Base-by-base conservation (phyloP, 2,888 invertebrate genomes). In the Chirona hameri region DNA sequence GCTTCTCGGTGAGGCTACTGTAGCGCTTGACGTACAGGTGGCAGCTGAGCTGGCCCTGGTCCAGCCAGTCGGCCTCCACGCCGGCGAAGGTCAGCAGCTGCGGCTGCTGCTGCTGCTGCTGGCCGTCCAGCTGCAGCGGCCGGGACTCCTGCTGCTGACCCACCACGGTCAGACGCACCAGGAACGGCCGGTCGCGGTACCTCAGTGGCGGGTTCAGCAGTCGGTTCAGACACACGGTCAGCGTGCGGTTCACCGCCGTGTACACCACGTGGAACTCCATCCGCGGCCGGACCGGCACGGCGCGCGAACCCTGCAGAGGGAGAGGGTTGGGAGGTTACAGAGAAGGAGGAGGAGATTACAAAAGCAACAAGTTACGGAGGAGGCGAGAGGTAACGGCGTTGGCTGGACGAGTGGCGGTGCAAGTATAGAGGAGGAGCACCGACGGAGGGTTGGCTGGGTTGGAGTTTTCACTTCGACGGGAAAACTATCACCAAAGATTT, bases 11-110 rank as follows among this genome's bases (percentile, higher is more conserved):
- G 52, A 55, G 80, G 27, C 52, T 52, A 52, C 80, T 80, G 52
- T 29, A 48, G 29, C 52, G 52, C 29, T 80, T 80, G 15, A 80
- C 80, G 52, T 52, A 55, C 52, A 80, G 80, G 52, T 55, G 80
- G 29, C 80, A 80, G 52, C 52, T 80, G 80, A 80, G 80, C 80
- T 80, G 80, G 52, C 80, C 80, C 80, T 80, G 80, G 5, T 52
- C 48, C 27, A 80, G 80, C 80, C 80, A 80, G 27, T 55, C 18
- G 15, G 14, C 9, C 18, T 24, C 27, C 27, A 80, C 80, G 80
- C 52, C 80, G 52, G 24, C 15, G 27, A 80, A 52, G 24, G 46
- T 39, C 39, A 76, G 39, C 46, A 76, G 39, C 76, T 76, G 76
- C 39, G 39, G 76, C 76, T 39, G 76, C 39, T 52, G 39, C 39